Evolutionary conservation across 2,888 invertebrate genomes (phyloP), one percentile per base, ranked within the genome.

Genomic region (Kryphioiulus occultus): DNA sequence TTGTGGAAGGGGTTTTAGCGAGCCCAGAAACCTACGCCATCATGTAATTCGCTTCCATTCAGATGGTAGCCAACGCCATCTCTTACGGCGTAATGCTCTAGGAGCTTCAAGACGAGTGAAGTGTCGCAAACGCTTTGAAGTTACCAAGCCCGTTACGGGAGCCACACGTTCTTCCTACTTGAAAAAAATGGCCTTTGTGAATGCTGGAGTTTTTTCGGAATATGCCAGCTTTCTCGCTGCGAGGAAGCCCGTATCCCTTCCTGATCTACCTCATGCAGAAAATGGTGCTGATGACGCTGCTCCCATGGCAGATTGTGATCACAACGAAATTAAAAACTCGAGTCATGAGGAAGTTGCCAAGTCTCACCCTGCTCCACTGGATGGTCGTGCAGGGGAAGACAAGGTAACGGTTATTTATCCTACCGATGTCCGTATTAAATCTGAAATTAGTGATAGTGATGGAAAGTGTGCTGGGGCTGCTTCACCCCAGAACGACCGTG

Each of bases 1-100:
- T 83, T 92, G 92, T 90, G 91, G 92, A 17, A 90, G 91, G 87
- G 91, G 91, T n/a, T 92, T 92, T 89, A 91, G 90, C 84, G 92
- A 92, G 88, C 90, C 91, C 53, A 89, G 91, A 32, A 92, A 92
- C 88, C 90, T 92, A 53, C 91, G 92, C 44, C 91, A 91, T 84
- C 92, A 92, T 89, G 91, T 92, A 44, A 89, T 91, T 88, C 90
- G 91, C 19, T 92, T 91, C 87, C 92, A 92, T 89, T 89, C 90
- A 22, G 91, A 90, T 85, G 90, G 90, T 59, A 90, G 89, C 59
- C 89, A 90, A 68, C 89, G 89, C 47, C 89, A 90, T 47, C 88
- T 89, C 10, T 53, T 90, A 10, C 89, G 89, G 22, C 87, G 90
- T 17, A 68, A 26, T 26, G 12, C 86, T n/a, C 26, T 15, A 47